Conservation (phyloP, 2,797 vertebrate genomes). For the Eremophila alpestris region DNA sequence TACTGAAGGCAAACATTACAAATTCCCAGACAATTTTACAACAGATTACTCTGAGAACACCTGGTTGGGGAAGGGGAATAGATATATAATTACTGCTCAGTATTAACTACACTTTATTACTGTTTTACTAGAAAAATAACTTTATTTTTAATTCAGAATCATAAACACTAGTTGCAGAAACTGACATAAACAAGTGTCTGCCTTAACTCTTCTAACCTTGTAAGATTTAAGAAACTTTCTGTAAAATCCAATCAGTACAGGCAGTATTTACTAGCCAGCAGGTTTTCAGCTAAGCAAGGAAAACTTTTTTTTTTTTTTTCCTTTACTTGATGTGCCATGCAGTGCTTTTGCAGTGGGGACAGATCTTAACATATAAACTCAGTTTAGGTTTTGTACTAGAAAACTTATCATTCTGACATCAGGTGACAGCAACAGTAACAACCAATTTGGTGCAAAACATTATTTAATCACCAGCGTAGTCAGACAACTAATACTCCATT, state of each 20-base stretch:
- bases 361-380: not conserved
- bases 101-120: not conserved
- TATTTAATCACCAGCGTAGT: not conserved
- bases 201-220: not conserved
- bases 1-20: not conserved
- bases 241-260: not conserved
- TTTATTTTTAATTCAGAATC: not conserved
- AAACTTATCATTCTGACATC: not conserved
- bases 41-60: not conserved
- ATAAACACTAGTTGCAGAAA: not conserved
- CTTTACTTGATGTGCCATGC: not conserved
- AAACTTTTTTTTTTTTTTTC: not conserved
- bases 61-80: not conserved
- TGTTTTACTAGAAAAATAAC: not conserved
- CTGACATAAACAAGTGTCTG: not conserved
- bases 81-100: not conserved
- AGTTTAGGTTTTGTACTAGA: not conserved
- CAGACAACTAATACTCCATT: not conserved
- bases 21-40: not conserved
- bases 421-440: not conserved
- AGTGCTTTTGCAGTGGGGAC: not conserved
- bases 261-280: not conserved
- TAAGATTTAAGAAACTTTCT: not conserved
- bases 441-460: not conserved
- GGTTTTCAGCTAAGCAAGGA: not conserved